Conservation (phyloP, 2,797 vertebrate species). For the Protonibea diacanthus region DNA sequence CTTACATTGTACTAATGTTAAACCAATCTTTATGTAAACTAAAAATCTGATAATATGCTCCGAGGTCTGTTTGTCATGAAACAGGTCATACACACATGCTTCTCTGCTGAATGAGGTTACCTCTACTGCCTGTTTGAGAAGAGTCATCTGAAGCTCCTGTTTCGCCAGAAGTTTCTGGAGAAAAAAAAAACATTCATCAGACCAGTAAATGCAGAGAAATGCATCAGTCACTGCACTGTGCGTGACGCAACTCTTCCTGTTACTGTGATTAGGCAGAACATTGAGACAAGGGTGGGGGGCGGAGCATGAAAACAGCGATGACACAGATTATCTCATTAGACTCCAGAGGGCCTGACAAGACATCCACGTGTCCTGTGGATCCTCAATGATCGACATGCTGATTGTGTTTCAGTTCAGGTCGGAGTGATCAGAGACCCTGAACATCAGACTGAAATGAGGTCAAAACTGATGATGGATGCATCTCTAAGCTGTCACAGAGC, state of each 20-base stretch:
- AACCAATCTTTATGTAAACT: neutral
- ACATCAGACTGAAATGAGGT: too few relatives aligned
- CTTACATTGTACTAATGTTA: neutral
- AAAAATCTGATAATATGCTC: neutral
- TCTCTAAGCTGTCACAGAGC: too few relatives aligned
- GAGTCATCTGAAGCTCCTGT: slow-evolving; percentile 95
- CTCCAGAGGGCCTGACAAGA: neutral
- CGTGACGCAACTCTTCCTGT: neutral
- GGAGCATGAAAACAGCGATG: neutral
- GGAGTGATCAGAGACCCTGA: neutral
- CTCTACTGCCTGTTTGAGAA: slow-evolving; percentile 98
- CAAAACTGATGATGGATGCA: too few relatives aligned
- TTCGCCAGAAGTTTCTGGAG: slow-evolving; percentile 92
- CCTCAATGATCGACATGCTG: neutral
- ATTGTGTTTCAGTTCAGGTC: neutral
- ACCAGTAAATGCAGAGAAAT: slow-evolving; percentile 12
- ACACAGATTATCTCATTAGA: neutral
- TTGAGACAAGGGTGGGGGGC: neutral
- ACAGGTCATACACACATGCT: neutral
- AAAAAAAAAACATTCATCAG: slow-evolving; percentile 8
- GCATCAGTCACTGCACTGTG: slow-evolving; percentile 10
- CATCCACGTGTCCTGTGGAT: neutral
- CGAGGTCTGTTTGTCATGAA: too few relatives aligned
- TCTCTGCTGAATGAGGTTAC: slow-evolving; percentile 74
- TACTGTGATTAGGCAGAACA: slow-evolving; percentile 3